Percentiles rank a stretch among this genome's conserved stretches.
Evolutionary conservation across 1,140 invertebrate genomes (phyloP).

Genomic region (Subanguina moxae): DNA sequence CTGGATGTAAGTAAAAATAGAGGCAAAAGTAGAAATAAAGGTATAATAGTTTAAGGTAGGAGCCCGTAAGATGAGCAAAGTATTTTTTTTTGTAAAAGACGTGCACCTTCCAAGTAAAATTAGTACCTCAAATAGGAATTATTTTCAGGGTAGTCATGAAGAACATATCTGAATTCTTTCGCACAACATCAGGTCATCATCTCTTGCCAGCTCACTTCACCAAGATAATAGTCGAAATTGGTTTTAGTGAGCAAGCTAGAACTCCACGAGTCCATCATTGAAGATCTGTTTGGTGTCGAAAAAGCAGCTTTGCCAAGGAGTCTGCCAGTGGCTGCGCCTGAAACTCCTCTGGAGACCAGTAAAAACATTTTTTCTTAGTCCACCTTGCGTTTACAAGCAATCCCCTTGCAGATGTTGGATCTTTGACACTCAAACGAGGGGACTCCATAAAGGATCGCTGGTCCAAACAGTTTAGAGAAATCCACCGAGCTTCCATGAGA

Average conservation of each 20-base stretch:
- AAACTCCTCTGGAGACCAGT: slow-evolving; percentile 1
- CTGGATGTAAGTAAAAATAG: too few relatives aligned
- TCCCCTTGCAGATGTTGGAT: not conserved
- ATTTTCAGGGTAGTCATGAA: slow-evolving; percentile 58
- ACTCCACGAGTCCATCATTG: slow-evolving; percentile 46
- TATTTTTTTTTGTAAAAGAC: too few relatives aligned
- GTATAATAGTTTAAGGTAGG: too few relatives aligned
- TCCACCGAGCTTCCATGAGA: slow-evolving; percentile 56
- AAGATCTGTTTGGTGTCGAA: slow-evolving; percentile 40
- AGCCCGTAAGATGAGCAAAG: too few relatives aligned
- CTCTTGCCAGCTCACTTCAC: too few relatives aligned
- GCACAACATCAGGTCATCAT: slow-evolving; percentile 45
- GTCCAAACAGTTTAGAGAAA: slow-evolving; percentile 41
- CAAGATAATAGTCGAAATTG: too few relatives aligned
- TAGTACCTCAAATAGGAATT: not conserved
- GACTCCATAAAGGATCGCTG: slow-evolving; percentile 55
- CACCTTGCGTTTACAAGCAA: not conserved
- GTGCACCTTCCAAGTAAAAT: too few relatives aligned
- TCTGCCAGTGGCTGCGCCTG: slow-evolving; percentile 27
- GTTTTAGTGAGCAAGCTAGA: slow-evolving; percentile 54
- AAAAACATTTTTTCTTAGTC: not conserved
- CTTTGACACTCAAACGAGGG: slow-evolving; percentile 33
- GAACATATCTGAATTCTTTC: slow-evolving; percentile 57
- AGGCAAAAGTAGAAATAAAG: too few relatives aligned
- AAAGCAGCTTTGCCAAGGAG: slow-evolving; percentile 27